Base-by-base conservation (phyloP, 2,797 vertebrate species). In the Epinephelus awoara region DNA sequence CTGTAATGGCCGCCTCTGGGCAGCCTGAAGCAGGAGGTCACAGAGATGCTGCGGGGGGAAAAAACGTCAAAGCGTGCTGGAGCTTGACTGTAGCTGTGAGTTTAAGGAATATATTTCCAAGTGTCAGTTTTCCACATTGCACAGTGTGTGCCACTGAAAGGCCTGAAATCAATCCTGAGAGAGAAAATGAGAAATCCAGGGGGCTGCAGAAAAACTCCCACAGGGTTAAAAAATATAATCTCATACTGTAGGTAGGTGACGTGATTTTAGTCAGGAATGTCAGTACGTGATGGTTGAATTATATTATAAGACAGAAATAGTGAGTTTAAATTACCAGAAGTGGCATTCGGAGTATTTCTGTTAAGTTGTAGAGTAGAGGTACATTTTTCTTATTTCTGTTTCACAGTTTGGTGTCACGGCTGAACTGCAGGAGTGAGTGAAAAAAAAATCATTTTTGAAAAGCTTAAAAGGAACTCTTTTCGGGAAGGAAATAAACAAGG, bases 1-100 rank as follows among this genome's bases (percentile, higher is more conserved):
- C 67, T 52, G 49, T 89, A 89, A 89, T 92, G 82, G 72, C 23
- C 0, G 59, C 86, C 57, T 72, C 58, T 38, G 52, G 71, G 73
- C 47, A 59, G 72, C 67, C 77, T 44, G 62, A 44, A 75, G 78
- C 75, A 77, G 72, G 71, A 82, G 78, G 83, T 81, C 64, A 51
- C 23, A 79, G 49, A 55, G 68, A 83, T 71, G 79, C 55, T 68
- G 68, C 18, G 15, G 27, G 47, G 67, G 42, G 49, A 70, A 50
- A 55, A 66, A 47, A n/a, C 10, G 8, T 6, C 14, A 34, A 3
- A 19, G 47, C 51, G 23, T 67, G 4, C 50, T 34, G 34, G 21
- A 40, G 61, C 61, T 40, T 61, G 3, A 59, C 25, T 38, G 44
- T 55, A 47, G 57, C 63, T 57, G 52, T 55, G 63, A 65, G 73